Evolutionary conservation across 2,797 vertebrate species (phyloP), one percentile per base, ranked within the genome.

Genomic region (Setipinna tenuifilis): DNA sequence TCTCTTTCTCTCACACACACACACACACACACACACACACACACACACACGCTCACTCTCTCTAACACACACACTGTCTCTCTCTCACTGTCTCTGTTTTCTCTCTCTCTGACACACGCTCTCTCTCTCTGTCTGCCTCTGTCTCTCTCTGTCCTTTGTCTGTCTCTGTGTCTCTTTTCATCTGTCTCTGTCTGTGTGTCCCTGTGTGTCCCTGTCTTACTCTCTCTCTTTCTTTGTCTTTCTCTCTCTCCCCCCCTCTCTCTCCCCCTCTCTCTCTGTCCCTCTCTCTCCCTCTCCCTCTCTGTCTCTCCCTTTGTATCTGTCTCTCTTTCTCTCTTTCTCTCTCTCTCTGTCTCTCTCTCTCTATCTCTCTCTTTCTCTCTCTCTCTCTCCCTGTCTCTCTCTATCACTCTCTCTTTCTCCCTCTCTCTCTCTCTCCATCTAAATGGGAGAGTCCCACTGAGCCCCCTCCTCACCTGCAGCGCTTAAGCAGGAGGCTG

Each of bases 361-460:
- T 6, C 7, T 65, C 62, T 28, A 11, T 25, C 62, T 65, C n/a
- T 65, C 35, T 12, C 61, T 10, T n/a, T 23, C 9, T 25, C 61
- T 65, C 62, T 25, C 62, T 65, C 17, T 25, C 9, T 28, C 62
- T 25, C n/a, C 23, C 35, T 41, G 2, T 41, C 35, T 41, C 35
- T 41, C 2, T 41, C 35, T 41, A 5, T 41, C 35, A 41, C 35
- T 41, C 62, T 25, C 50, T 54, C 50, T 54, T 7, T 54, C 50
- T 2, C 50, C 9, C 50, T 54, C 50, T 54, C 62, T 28, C 11
- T 16, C 14, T 7, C 65, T 31, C 61, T 94, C 90, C 91, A 94
- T 94, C 93, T 92, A 90, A 91, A 94, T 80, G 91, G 90, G 93
- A 89, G 89, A 89, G 81, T 90, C 92, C 89, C 62, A 83, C 91